Evolutionary conservation across 2,113 vertebrate species (phyloP), one percentile per base, ranked within the genome.

Genomic region (Hydropotes inermis): DNA sequence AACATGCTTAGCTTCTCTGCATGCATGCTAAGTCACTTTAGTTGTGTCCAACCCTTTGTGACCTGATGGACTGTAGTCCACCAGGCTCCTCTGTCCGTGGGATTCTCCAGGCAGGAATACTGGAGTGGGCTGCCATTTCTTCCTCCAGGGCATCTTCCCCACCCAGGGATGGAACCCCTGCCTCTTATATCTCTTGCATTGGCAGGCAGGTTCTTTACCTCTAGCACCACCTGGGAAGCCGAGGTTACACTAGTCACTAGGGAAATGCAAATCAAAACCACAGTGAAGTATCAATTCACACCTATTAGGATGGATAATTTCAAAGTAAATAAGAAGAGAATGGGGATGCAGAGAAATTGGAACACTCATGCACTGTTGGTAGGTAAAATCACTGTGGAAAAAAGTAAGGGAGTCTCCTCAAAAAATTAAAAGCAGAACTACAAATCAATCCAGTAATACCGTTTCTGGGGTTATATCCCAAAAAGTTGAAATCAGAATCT

Each of bases 41-140:
- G 21, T 74, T 2, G 0, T 74, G 67, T 74, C 67, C 11, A 0
- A 3, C 21, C 21, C 21, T 74, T 74, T 74, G 67, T 0, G 2
- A 39, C 67, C 67, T 0, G 0, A 13, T 23, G 67, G 67, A 39
- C 4, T 39, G 2, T 12, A 39, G 67, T 21, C n/a, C 3, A 15
- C n/a, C 9, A 1, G n/a, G 19, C 19, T 70, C n/a, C n/a, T 70
- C 5, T 23, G n/a, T 23, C 67, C n/a, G 12, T 70, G 10, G n/a
- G n/a, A 39, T 70, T 70, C 67, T 12, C 67, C 67, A 39, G n/a
- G 67, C 67, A 39, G n/a, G 19, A 39, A 70, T 6, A 39, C 67
- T 36, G n/a, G n/a, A 39, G n/a, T 70, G n/a, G 19, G n/a, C 6
- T 70, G n/a, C n/a, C 67, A 12, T 39, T 12, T 39, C 67, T n/a